These are phyloP conservation scores for Cheilosia vernalis DNA, from an alignment of 2,888 invertebrate genomes.

Conservation along the genomic window DNA sequence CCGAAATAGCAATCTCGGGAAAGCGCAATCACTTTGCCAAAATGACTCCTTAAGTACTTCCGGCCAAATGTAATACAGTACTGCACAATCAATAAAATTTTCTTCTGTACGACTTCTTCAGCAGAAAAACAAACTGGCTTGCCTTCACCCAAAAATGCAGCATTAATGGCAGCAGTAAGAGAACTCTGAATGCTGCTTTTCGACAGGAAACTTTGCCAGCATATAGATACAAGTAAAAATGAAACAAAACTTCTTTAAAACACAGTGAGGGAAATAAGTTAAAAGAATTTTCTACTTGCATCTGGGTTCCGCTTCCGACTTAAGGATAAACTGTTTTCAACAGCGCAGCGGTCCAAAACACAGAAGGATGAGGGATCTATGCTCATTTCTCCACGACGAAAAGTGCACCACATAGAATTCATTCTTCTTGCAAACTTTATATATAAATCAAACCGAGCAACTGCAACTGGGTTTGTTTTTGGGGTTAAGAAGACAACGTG, in stretches of 20 bases:
- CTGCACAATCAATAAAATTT: constrained; percentile 43
- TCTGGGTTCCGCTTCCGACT: constrained; percentile 52
- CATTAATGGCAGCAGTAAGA: constrained; percentile 35
- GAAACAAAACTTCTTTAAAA: constrained; percentile 41
- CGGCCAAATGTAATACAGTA: constrained; percentile 45
- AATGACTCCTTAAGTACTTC: constrained; percentile 56
- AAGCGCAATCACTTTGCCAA: constrained; percentile 51
- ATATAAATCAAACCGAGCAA: constrained; percentile 55
- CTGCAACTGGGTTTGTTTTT: constrained; percentile 41
- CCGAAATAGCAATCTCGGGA: constrained; percentile 8
- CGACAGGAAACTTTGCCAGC: constrained; percentile 25
- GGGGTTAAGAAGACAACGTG: constrained; percentile 47
- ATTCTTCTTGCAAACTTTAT: constrained; percentile 36
- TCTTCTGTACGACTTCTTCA: constrained; percentile 24
- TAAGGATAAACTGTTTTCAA: constrained; percentile 48
- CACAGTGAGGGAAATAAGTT: constrained; percentile 23
- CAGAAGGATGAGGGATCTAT: constrained; percentile 41
- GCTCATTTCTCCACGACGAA: constrained; percentile 44
- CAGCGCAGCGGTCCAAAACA: constrained; percentile 2
- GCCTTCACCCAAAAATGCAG: constrained; percentile 11
- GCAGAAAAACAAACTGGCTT: constrained; percentile 28
- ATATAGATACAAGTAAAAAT: constrained; percentile 30
- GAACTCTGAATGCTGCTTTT: constrained; percentile 14
- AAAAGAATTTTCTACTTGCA: constrained; percentile 35
- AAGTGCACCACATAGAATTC: constrained; percentile 38